Evolutionary conservation across 2,888 invertebrate genomes (phyloP), one percentile per base, ranked within the genome.

Genomic region (Listrodromus nycthemerus): DNA sequence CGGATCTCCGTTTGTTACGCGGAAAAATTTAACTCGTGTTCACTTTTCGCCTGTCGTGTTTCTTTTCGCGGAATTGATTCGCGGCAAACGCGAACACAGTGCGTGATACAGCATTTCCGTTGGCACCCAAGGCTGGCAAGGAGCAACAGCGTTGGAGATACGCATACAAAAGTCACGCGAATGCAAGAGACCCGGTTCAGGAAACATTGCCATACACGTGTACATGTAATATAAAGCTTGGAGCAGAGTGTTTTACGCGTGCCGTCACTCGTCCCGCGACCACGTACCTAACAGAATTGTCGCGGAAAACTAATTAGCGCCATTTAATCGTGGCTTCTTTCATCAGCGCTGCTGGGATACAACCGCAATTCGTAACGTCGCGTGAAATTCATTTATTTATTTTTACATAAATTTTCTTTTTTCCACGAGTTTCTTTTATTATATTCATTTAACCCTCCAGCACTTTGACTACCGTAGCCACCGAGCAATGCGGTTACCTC

Each of bases 261-360:
- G 78, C 77, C 81, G 70, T 65, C 27, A 75, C 71, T 81, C 77
- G 48, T 73, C 70, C 19, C 41, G 65, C 73, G 61, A 75, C 65
- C 78, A 66, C 82, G 81, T 78, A 70, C 71, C 78, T 75, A 81
- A 73, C 82, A 71, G 75, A 84, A 82, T 75, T 79, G 75, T 71
- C 78, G 81, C 73, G 78, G 71, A 82, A 84, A 84, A 81, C 78
- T 84, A 84, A 84, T 84, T 84, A 84, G 84, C 84, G 84, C 71
- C 61, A 84, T 84, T 84, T 84, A 84, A 82, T 79, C 81, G 84
- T 76, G 81, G 52, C 65, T 71, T 84, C 75, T 84, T 82, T 82
- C 81, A 78, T 75, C 65, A 66, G 66, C 65, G 24, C 21, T 24
- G 24, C 27, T 13, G 21, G 63, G 63, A 58, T 55, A 67, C 41